These are phyloP conservation scores for Zaprionus capensis DNA, from an alignment of 1,140 invertebrate species.

Conservation along the genomic window DNA sequence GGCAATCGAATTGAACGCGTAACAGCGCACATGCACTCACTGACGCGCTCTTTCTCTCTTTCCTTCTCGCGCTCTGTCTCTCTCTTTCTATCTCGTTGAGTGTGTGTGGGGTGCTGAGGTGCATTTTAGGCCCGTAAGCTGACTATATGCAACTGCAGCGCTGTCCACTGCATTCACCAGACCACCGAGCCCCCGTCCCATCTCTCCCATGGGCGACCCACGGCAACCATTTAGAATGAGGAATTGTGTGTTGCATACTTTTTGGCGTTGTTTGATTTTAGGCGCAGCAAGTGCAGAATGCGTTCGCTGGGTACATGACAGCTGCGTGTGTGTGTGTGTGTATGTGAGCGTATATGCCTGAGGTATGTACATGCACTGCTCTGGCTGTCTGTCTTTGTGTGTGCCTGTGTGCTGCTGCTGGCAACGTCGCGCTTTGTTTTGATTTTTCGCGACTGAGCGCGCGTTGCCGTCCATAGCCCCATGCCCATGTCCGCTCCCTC, in stretches of 20 bases:
- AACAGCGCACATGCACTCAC: constrained; percentile 45
- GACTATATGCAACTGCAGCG: constrained; percentile 39
- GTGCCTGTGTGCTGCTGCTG: constrained; percentile 33
- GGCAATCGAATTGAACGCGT: constrained; percentile 59
- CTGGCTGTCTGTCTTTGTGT: constrained; percentile 13
- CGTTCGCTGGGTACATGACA: constrained; percentile 65
- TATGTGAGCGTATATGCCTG: constrained; percentile 34
- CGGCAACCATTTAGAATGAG: constrained; percentile 7
- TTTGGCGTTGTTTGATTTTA: constrained; percentile 79
- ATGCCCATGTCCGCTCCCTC: constrained; percentile 6
- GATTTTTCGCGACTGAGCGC: constrained; percentile 82
- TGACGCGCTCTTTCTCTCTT: neutral
- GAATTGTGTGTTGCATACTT: constrained; percentile 68
- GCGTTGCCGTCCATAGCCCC: constrained; percentile 56
- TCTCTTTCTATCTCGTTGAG: neutral
- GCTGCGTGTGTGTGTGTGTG: constrained; percentile 14
- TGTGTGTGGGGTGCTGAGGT: constrained; percentile 36
- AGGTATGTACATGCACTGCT: constrained; percentile 37
- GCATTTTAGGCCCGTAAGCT: constrained; percentile 52
- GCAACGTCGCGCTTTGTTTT: constrained; percentile 78
- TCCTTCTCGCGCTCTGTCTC: neutral
- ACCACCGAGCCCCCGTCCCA: neutral
- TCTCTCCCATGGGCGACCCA: neutral
- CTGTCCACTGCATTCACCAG: neutral
- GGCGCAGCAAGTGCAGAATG: constrained; percentile 73